Base-by-base conservation (phyloP, 2,888 invertebrate genomes). In the Tipula vernalis region DNA sequence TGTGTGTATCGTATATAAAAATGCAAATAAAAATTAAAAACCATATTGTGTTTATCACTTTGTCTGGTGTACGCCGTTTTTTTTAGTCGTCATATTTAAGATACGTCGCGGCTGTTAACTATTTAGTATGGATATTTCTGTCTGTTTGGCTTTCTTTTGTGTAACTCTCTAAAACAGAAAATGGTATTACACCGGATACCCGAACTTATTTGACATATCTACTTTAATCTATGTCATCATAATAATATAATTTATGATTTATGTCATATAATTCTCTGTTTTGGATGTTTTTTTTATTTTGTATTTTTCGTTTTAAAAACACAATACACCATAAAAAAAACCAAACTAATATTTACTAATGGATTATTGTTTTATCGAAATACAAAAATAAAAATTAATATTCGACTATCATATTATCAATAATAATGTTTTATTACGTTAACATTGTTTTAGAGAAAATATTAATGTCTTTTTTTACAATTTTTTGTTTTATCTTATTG, bases 171-270 rank as follows among this genome's bases (percentile, higher is more conserved):
- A 57, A 15, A 28, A 18, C 10, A 13, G 28, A 71, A 71, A 8
- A 71, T 71, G 28, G 28, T 71, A 71, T 28, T 28, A 28, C 8
- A 28, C 71, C 71, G 71, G 71, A 71, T 71, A 28, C 71, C 28
- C 71, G 71, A 71, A 71, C 71, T 71, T 71, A 71, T 71, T 71
- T 71, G 71, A 71, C 71, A 71, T 71, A 71, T 71, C 71, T 71
- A 71, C 71, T 71, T 71, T 71, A 71, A 71, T 71, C 71, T 28
- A 71, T 71, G 71, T 71, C 71, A 71, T 71, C 71, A 71, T 71
- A 28, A 71, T 71, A 71, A 71, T 71, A 71, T 71, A 28, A 71
- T 71, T 71, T 71, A 71, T 71, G 71, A 71, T 28, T 10, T 71
- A 71, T 28, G 28, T 28, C 28, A 28, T 28, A 28, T 28, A 28